Evolutionary conservation across 2,797 vertebrate species (phyloP).

Genomic region (Alosa sapidissima): DNA sequence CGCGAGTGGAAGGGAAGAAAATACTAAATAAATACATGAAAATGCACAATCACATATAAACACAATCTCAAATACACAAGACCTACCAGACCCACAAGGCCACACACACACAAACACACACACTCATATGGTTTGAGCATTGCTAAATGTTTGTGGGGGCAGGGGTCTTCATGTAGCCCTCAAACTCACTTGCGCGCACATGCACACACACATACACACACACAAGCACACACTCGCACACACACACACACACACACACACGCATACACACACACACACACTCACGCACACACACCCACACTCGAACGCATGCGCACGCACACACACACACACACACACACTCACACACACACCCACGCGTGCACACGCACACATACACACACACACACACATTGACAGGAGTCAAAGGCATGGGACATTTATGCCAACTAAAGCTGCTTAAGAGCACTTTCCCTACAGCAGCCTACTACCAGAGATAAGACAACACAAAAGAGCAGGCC

Average conservation of each 20-base stretch:
- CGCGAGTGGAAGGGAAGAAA: neutral
- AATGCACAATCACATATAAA: neutral
- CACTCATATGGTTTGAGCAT: too few species aligned
- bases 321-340: too few species aligned
- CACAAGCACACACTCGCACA: neutral
- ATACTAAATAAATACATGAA: neutral
- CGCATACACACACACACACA: too few species aligned
- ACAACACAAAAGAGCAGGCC: neutral
- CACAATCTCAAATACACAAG: neutral
- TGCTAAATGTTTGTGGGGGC: too few species aligned
- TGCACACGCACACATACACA: neutral
- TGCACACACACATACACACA: neutral
- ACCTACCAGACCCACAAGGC: too few species aligned
- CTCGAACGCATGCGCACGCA: too few species aligned
- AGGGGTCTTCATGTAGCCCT: too few species aligned
- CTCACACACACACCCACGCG: neutral
- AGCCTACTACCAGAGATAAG: neutral
- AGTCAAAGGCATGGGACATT: neutral
- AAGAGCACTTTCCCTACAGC: neutral
- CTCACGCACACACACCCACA: too few species aligned
- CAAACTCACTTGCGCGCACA: neutral
- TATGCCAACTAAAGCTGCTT: neutral
- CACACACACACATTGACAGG: neutral
- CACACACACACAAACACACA: too few species aligned
- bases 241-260: too few species aligned